Evolutionary conservation across 1,140 invertebrate genomes (phyloP), one percentile per base, ranked within the genome.

Genomic region (Delia radicum): DNA sequence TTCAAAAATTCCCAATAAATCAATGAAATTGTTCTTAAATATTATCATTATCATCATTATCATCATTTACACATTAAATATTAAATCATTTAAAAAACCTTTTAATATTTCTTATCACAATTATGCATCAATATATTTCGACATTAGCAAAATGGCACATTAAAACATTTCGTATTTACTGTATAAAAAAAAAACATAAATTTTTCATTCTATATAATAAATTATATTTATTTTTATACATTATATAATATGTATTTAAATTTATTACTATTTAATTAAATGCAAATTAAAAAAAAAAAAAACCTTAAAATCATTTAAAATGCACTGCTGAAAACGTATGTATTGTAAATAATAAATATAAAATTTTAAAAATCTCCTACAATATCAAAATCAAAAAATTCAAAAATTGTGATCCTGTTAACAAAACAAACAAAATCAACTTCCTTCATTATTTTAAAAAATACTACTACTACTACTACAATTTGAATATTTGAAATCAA

Each of bases 271-370:
- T 55, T 55, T 55, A 55, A 55, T 55, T 21, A 55, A 21, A 55
- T 10, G 48, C 48, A 55, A 55, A 55, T 55, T 21, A 55, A 21
- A 55, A 55, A 55, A 55, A 18, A 21, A 55, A 24, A 24, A 55
- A 24, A 24, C 15, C 10, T 21, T 55, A 24, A 55, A 55, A 37
- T 37, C n/a, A 21, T 18, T 21, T 21, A 55, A 55, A 55, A 15
- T 55, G 48, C 48, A 55, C 48, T 55, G 48, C 48, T 55, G 48
- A 55, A 55, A 24, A 55, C 48, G 48, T 55, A 55, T 55, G 48
- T 55, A 55, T 42, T 55, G 48, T 55, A 55, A 55, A 55, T 55
- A 55, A 21, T 21, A 21, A 3, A 55, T 5, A 21, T 21, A 21
- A 24, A 55, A 55, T 18, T n/a, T 55, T 24, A 18, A 24, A 55